These are phyloP conservation scores for Cataglyphis cursor DNA, from an alignment of 2,888 invertebrate species.

Conservation along the genomic window DNA sequence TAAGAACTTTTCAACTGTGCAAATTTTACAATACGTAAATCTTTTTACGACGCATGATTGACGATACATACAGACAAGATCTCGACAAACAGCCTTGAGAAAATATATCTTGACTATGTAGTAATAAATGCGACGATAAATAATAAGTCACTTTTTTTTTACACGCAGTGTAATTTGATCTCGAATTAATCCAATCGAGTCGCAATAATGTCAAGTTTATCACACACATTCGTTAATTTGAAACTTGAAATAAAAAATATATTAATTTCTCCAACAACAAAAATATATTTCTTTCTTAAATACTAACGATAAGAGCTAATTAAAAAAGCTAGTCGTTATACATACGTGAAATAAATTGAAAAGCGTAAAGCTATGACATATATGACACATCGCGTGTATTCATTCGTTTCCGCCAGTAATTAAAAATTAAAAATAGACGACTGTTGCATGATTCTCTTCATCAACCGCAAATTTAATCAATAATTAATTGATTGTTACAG, in stretches of 20 bases:
- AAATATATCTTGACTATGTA: neutral
- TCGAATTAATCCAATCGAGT: neutral
- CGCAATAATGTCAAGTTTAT: neutral
- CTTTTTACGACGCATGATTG: neutral
- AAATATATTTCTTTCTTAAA: neutral
- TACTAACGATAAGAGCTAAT: neutral
- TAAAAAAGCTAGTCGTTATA: neutral
- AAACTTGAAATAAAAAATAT: neutral
- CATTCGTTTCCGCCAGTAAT: neutral
- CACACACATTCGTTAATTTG: neutral
- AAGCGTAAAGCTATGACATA: neutral
- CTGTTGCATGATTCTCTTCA: neutral
- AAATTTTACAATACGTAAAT: neutral
- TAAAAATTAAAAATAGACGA: slow-evolving; percentile 20
- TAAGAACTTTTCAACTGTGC: slow-evolving; percentile 14
- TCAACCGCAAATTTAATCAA: neutral
- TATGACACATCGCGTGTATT: neutral
- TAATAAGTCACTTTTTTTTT: neutral
- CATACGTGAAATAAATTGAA: neutral
- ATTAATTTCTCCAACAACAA: neutral
- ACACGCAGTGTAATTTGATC: neutral
- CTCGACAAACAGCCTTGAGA: neutral
- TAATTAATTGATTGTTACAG: slow-evolving; percentile 79
- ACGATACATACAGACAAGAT: neutral
- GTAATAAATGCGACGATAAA: neutral